Conservation (phyloP, 1,140 invertebrate species). For the Drosophila erecta region DNA sequence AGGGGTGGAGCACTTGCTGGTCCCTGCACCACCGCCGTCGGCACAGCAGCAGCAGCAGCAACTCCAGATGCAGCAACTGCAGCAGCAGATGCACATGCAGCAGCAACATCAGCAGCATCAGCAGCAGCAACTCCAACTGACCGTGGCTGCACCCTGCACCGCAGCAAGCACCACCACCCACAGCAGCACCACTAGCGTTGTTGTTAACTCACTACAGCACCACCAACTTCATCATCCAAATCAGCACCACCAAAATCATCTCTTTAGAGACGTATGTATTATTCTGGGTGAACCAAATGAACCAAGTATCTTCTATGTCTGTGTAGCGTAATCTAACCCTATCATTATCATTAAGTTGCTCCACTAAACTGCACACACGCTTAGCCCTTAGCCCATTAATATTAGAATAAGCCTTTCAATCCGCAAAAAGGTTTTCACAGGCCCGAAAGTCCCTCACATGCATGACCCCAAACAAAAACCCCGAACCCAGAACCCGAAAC, state of each 20-base stretch:
- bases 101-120: slow-evolving; percentile 21
- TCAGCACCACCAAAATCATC: slow-evolving; percentile 85
- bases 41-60: slow-evolving; percentile 61
- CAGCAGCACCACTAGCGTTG: slow-evolving; percentile 79
- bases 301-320: slow-evolving; percentile 35
- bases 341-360: slow-evolving; percentile 33
- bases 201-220: slow-evolving; percentile 84
- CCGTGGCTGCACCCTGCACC: slow-evolving; percentile 49
- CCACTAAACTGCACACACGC: slow-evolving; percentile 33
- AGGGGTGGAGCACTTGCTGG: slow-evolving; percentile 43
- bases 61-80: slow-evolving; percentile 47
- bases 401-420: slow-evolving; percentile 51
- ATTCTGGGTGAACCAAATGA: slow-evolving; percentile 51
- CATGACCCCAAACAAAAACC: slow-evolving; percentile 10
- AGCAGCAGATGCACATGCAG: slow-evolving; percentile 43
- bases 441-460: slow-evolving; percentile 22
- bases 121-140: slow-evolving; percentile 46
- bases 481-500: too few relatives aligned
- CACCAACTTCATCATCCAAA: slow-evolving; percentile 84
- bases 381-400: slow-evolving; percentile 28
- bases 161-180: slow-evolving; percentile 78
- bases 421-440: slow-evolving; percentile 38
- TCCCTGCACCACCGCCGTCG: slow-evolving; percentile 33
- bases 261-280: slow-evolving; percentile 85
- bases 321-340: slow-evolving; percentile 31